Base-by-base conservation (phyloP, 2,888 invertebrate genomes). In the Drosophila melanosoma region DNA sequence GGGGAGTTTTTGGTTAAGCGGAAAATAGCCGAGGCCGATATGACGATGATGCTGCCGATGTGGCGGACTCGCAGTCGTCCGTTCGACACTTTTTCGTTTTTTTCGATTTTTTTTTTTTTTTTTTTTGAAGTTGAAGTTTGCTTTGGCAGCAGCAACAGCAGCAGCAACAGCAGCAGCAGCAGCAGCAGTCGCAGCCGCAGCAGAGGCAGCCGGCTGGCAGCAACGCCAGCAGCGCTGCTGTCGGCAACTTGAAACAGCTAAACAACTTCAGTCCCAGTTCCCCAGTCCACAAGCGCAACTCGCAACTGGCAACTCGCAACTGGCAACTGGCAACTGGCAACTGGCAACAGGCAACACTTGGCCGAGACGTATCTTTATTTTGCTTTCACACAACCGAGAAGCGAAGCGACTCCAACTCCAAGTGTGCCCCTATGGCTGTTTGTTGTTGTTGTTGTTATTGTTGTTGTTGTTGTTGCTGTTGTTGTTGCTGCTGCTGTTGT, bases 291-390 rank as follows among this genome's bases (percentile, higher is more conserved):
- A 75, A 54, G 53, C 53, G 29, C 49, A 57, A 57, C 57, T 54
- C 48, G 58, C 71, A 76, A 71, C 76, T 48, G 65, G 78, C 77
- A 73, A 58, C 73, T 40, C 73, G 29, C 49, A 57, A 58, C 73
- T 36, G 73, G 29, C 49, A 57, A 57, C 57, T 54, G 36, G 58
- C 71, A 76, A 71, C 78, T 66, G 76, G 71, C 71, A 64, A 58
- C 73, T 36, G 80, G 80, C 80, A 73, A 64, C 76, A 35, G 79
- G 71, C 87, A 79, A 88, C 86, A 84, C 85, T 87, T 84, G 89
- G 83, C 76, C 69, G 65, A 71, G 80, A 87, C 86, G 86, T 89
- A 89, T 87, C 90, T 87, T 87, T 88, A 89, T 89, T 89, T 81
- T 89, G 81, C 81, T 75, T 81, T 79, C 81, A 81, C 79, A 86